phyloP scores from a whole-genome alignment of 2,797 vertebrate species.

The Onychomys torridus region DNA sequence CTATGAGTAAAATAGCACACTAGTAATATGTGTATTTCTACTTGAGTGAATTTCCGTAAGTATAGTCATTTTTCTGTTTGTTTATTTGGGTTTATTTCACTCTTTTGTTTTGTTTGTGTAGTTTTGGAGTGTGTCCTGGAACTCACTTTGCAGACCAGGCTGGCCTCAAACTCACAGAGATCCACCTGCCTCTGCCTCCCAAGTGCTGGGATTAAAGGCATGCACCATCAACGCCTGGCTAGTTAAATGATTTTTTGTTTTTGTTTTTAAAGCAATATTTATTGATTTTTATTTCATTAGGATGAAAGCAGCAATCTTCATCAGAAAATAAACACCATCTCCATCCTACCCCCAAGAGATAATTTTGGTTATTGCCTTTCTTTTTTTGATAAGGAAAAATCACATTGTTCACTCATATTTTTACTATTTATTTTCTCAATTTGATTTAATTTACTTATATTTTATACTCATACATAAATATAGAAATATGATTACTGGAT shows the following conservation, averaged over 20 bases:
- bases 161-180: too few relatives aligned
- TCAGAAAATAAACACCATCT: slow-evolving; percentile 47
- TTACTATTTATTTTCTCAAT: slow-evolving; percentile 47
- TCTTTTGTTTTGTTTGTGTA: too few relatives aligned
- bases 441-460: slow-evolving; percentile 49
- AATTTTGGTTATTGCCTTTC: slow-evolving; percentile 48
- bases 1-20: neutral
- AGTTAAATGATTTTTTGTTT: too few relatives aligned
- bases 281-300: slow-evolving; percentile 74
- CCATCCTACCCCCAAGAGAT: slow-evolving; percentile 46
- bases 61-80: neutral
- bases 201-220: too few relatives aligned
- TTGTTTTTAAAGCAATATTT: slow-evolving; percentile 69
- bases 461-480: slow-evolving; percentile 11
- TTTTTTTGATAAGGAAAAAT: slow-evolving; percentile 30
- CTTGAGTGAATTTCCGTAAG: neutral
- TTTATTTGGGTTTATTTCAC: neutral
- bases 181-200: too few relatives aligned
- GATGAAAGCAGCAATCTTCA: slow-evolving; percentile 58
- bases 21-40: neutral
- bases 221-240: too few relatives aligned
- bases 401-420: slow-evolving; percentile 23
- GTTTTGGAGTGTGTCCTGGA: too few relatives aligned
- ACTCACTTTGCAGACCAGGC: too few relatives aligned
- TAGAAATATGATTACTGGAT: neutral